Conservation (phyloP, 2,113 vertebrate species). For the Nipponia nippon region DNA sequence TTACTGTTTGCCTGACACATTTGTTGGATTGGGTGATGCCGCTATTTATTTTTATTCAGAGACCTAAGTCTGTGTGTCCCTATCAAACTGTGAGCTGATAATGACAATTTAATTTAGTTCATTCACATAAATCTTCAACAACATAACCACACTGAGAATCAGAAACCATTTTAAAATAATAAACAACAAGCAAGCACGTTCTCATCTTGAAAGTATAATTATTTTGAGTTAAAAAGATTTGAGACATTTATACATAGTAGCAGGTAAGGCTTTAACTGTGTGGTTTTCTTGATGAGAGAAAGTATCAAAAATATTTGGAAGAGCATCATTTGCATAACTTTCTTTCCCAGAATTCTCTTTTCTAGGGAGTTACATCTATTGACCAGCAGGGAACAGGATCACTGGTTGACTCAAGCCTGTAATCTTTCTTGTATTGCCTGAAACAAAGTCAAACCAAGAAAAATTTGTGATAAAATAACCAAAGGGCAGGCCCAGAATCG, state of each 20-base stretch:
- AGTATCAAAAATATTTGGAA: not conserved
- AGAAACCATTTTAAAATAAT: not conserved
- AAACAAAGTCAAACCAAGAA: conserved; percentile 13
- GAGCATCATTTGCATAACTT: not conserved
- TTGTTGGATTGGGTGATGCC: not conserved
- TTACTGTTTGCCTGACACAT: not conserved
- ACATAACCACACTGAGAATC: not conserved
- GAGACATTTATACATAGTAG: not conserved
- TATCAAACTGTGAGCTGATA: not conserved
- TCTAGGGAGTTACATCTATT: not conserved
- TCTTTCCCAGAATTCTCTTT: not conserved
- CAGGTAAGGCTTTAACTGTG: not conserved
- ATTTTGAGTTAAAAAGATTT: not conserved
- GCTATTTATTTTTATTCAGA: not conserved
- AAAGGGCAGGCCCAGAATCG: not conserved
- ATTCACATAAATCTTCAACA: not conserved
- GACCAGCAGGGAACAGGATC: conserved; percentile 27
- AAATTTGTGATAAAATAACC: not conserved
- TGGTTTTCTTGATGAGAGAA: not conserved
- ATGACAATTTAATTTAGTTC: not conserved
- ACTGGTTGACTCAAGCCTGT: conserved; percentile 1
- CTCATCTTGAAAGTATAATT: not conserved
- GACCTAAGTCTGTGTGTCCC: not conserved
- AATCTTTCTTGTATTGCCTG: conserved; percentile 31
- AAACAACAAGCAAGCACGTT: not conserved